A percentile compares a stretch with the other conserved stretches of the same genome.
Conservation (phyloP, 2,113 vertebrate species). For the Haplochromis vanheusdeni region DNA sequence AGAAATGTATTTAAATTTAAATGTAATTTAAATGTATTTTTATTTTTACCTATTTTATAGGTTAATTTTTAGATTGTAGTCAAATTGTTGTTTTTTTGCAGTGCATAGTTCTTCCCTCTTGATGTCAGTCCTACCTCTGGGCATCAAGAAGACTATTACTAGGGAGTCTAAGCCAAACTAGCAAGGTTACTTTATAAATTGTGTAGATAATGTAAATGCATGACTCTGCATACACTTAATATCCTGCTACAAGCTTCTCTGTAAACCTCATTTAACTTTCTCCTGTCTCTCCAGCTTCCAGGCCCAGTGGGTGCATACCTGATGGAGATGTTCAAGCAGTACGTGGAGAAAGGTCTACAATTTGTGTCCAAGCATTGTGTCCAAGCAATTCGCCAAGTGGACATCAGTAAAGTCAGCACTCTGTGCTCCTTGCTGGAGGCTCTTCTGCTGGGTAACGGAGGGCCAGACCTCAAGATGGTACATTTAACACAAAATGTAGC, state of each 20-base stretch:
- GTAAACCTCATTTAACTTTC: not conserved
- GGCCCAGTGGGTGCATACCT: conserved; percentile 65
- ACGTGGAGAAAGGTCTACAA: conserved; percentile 79
- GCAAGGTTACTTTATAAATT: not conserved
- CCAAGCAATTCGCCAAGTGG: conserved; percentile 81
- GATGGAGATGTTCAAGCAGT: conserved; percentile 73
- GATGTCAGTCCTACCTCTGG: not conserved
- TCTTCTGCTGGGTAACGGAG: conserved; percentile 70
- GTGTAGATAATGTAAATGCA: not conserved
- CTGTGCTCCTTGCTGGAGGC: conserved; percentile 82
- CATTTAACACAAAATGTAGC: not conserved
- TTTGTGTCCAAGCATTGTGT: conserved; percentile 75
- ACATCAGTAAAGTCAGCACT: conserved; percentile 84
- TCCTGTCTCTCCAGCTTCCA: conserved; percentile 26
- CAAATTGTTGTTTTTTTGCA: not conserved
- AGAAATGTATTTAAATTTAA: not conserved
- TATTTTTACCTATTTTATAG: not conserved
- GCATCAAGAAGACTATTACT: not conserved
- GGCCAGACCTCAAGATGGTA: conserved; percentile 75
- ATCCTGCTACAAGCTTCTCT: not conserved
- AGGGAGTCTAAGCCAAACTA: not conserved
- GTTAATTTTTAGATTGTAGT: not conserved
- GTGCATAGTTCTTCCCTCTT: not conserved
- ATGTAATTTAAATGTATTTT: not conserved
- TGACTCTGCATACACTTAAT: not conserved